These are phyloP conservation scores for Trissolcus japonicus DNA, from an alignment of 2,888 invertebrate genomes.

Conservation along the genomic window DNA sequence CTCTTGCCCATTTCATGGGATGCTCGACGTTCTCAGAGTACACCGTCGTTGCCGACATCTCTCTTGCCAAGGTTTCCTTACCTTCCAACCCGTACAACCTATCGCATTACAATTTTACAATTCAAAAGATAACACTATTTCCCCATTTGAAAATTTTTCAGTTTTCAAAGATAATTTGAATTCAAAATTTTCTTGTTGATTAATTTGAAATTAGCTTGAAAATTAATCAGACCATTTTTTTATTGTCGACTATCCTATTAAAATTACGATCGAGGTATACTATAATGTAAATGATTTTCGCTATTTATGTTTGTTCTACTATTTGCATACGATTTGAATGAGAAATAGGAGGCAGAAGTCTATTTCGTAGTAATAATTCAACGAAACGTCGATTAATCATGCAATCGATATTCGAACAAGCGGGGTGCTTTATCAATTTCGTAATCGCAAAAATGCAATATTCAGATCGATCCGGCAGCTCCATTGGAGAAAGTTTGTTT, in stretches of 20 bases:
- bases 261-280: neutral
- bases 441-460: constrained; percentile 26
- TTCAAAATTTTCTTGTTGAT: too few species aligned
- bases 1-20: constrained; percentile 96
- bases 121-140: too few species aligned
- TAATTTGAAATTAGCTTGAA: too few species aligned
- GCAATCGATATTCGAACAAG: constrained; percentile 7
- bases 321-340: neutral
- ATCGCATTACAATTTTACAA: neutral
- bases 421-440: constrained; percentile 21
- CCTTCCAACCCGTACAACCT: neutral
- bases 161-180: too few species aligned
- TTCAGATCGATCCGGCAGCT: constrained; percentile 84
- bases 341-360: constrained; percentile 1
- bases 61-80: constrained; percentile 88
- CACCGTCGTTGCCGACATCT: constrained; percentile 95
- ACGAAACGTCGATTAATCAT: constrained; percentile 6
- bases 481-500: constrained; percentile 92
- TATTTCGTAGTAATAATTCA: constrained; percentile 4
- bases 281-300: too few species aligned
- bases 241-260: too few species aligned
- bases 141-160: too few species aligned
- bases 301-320: too few species aligned
- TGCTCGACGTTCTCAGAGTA: constrained; percentile 96
- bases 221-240: too few species aligned